Evolutionary conservation across 2,797 vertebrate genomes (phyloP).

Genomic region (Coccyzus lansbergi): DNA sequence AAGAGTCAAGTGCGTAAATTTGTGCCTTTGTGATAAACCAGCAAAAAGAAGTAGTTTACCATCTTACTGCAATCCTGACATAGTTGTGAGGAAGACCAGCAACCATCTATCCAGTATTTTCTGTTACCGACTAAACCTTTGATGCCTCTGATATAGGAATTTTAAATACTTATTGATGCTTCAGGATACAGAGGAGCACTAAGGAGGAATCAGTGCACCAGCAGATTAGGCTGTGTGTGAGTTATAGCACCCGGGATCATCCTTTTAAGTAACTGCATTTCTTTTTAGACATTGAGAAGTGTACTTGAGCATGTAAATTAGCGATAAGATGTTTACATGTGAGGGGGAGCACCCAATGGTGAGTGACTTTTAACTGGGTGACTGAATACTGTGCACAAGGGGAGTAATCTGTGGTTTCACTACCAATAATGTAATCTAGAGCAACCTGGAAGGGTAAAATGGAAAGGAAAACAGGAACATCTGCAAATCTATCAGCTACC

Average conservation of each 20-base stretch:
- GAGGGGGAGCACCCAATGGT: neutral
- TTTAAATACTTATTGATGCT: neutral
- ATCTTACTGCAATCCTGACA: neutral
- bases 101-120: neutral
- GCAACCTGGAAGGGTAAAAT: neutral
- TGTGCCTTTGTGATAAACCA: neutral
- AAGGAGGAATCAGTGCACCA: neutral
- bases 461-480: neutral
- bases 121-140: neutral
- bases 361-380: neutral
- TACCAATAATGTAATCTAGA: neutral
- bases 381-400: neutral
- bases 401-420: neutral
- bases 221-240: neutral
- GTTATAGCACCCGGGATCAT: neutral
- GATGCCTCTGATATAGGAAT: neutral
- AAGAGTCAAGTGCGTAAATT: neutral
- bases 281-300: neutral
- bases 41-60: neutral
- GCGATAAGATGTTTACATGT: neutral
- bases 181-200: neutral
- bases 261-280: neutral
- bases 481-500: neutral
- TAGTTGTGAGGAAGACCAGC: neutral
- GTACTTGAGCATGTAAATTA: neutral